These are phyloP conservation scores for Chloromyia formosa DNA, from an alignment of 2,888 invertebrate species.

Conservation along the genomic window DNA sequence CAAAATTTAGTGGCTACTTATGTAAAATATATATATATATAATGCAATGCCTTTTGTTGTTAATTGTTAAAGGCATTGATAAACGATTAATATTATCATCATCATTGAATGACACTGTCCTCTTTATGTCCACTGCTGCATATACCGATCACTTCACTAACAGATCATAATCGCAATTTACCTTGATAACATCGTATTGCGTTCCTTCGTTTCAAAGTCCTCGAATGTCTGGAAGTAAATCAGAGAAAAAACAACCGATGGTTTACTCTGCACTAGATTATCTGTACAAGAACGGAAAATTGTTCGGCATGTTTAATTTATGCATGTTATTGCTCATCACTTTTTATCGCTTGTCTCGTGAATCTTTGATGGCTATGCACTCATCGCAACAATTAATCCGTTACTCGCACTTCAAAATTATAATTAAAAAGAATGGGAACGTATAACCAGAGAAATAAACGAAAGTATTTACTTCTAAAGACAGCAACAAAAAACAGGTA, in stretches of 20 bases:
- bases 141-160: too few relatives aligned
- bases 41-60: too few relatives aligned
- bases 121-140: too few relatives aligned
- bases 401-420: slow-evolving; percentile 4
- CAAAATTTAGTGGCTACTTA: too few relatives aligned
- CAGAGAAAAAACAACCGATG: slow-evolving; percentile 46
- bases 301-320: slow-evolving; percentile 24
- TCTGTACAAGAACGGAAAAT: slow-evolving; percentile 40
- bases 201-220: background rate
- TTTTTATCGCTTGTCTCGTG: slow-evolving; percentile 46
- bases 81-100: too few relatives aligned
- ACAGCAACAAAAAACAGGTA: too few relatives aligned
- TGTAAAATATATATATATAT: too few relatives aligned
- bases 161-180: slow-evolving; percentile 48
- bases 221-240: slow-evolving; percentile 42
- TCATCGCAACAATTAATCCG: slow-evolving; percentile 40
- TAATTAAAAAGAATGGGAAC: background rate
- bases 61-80: too few relatives aligned
- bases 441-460: too few relatives aligned
- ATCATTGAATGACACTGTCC: too few relatives aligned
- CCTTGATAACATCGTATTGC: slow-evolving; percentile 36
- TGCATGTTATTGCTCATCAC: background rate
- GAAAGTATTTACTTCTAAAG: too few relatives aligned
- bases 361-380: slow-evolving; percentile 9
- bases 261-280: slow-evolving; percentile 40